A percentile compares a stretch with the other conserved stretches of the same genome.
Evolutionary conservation across 2,113 vertebrate species (phyloP).

Genomic region (Tauraco erythrolophus): DNA sequence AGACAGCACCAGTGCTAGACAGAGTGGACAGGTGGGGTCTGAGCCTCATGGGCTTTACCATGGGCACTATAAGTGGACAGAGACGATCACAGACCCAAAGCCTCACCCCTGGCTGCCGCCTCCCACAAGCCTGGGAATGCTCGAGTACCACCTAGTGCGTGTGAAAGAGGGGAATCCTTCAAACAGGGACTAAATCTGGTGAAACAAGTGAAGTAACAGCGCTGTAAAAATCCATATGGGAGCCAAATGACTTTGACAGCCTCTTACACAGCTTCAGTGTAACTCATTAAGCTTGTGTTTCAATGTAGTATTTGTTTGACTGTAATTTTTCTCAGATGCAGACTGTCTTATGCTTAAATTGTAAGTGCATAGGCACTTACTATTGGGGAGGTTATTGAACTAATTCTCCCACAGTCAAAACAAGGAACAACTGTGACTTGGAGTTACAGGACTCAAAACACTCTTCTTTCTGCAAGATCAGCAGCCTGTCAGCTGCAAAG

Average conservation of each 20-base stretch:
- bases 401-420: constrained; percentile 43
- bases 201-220: neutral
- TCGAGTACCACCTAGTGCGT: neutral
- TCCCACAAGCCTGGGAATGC: neutral
- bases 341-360: constrained; percentile 2
- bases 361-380: constrained; percentile 1
- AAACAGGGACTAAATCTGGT: neutral
- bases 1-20: neutral
- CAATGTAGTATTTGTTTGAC: constrained; percentile 23
- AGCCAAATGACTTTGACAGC: neutral
- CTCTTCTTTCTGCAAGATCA: constrained; percentile 61
- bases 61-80: neutral
- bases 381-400: constrained; percentile 51
- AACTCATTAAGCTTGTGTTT: constrained; percentile 24
- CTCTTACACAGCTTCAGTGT: neutral
- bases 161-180: neutral
- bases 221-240: neutral
- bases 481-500: constrained; percentile 66
- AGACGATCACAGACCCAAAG: neutral
- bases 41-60: neutral
- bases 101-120: neutral
- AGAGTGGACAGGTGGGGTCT: neutral
- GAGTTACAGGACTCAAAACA: constrained; percentile 39
- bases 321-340: constrained; percentile 39
- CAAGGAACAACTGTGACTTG: constrained; percentile 60